A percentile compares a stretch with the other conserved stretches of the same genome.
Evolutionary conservation across 2,797 vertebrate species (phyloP).

Genomic region (Australoheros facetus): DNA sequence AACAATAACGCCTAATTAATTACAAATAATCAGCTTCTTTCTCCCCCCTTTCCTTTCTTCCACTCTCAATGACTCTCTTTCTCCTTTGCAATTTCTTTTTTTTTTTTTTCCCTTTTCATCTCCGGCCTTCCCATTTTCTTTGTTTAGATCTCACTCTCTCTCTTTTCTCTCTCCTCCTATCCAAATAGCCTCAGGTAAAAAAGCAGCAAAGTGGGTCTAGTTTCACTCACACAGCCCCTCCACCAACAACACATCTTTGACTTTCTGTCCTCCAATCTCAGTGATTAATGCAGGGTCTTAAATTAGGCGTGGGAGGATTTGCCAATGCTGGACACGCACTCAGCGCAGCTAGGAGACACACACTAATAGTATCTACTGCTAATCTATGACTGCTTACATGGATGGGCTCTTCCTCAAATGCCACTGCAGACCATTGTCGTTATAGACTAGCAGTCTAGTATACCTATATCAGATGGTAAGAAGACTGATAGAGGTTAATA

Average conservation of each 20-base stretch:
- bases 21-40: constrained; percentile 91
- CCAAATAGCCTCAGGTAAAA: constrained; percentile 79
- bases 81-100: constrained; percentile 30
- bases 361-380: constrained; percentile 76
- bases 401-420: constrained; percentile 78
- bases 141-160: constrained; percentile 31
- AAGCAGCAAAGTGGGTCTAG: constrained; percentile 69
- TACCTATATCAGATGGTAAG: constrained; percentile 71
- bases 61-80: constrained; percentile 55
- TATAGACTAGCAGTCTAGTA: constrained; percentile 76
- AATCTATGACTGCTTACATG: constrained; percentile 81
- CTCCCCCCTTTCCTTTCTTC: constrained; percentile 73
- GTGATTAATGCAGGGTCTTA: constrained; percentile 83
- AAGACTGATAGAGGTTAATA: constrained; percentile 74
- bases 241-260: constrained; percentile 74
- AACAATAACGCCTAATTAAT: constrained; percentile 98
- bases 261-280: constrained; percentile 80
- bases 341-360: constrained; percentile 69
- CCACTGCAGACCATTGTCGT: constrained; percentile 68
- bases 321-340: constrained; percentile 74
- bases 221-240: constrained; percentile 15
- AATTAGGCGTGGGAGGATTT: constrained; percentile 82
- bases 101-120: constrained; percentile 49
- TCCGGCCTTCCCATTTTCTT: constrained; percentile 43
- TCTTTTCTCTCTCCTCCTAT: constrained; percentile 32